Evolutionary conservation across 2,888 invertebrate genomes (phyloP).

Genomic region (Drosophila leonis): DNA sequence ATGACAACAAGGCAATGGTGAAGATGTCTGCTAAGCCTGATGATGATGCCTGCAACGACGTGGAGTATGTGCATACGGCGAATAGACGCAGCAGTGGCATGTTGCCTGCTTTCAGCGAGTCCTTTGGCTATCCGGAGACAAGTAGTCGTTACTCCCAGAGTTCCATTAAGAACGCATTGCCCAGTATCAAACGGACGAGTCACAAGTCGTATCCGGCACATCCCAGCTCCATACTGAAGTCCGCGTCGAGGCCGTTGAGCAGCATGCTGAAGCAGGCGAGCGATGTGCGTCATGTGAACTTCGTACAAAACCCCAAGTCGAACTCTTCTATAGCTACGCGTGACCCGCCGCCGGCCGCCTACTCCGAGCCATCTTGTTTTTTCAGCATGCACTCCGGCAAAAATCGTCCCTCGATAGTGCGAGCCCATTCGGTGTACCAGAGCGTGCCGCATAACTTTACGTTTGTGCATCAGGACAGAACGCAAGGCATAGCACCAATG

Average conservation of each 20-base stretch:
- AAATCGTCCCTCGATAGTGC: slow-evolving; percentile 6
- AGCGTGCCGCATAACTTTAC: not conserved
- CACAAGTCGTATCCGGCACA: not conserved
- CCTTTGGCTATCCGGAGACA: slow-evolving; percentile 14
- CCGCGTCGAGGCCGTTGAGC: slow-evolving; percentile 8
- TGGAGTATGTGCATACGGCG: not conserved
- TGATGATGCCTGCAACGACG: not conserved
- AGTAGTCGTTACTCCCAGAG: not conserved
- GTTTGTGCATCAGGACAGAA: not conserved
- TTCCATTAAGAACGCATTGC: not conserved
- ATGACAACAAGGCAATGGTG: not conserved
- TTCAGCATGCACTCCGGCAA: not conserved
- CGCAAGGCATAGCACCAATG: not conserved
- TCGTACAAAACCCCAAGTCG: not conserved
- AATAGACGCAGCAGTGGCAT: not conserved
- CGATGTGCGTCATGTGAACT: slow-evolving; percentile 33
- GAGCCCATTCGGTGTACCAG: not conserved
- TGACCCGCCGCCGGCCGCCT: too few relatives aligned
- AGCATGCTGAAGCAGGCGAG: not conserved
- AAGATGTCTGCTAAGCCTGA: not conserved
- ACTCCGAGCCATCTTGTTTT: not conserved
- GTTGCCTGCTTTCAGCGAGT: slow-evolving; percentile 18
- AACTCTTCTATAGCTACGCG: not conserved
- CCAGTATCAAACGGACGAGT: not conserved
- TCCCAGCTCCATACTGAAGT: slow-evolving; percentile 35